These are phyloP conservation scores for Phalera bucephala DNA, from an alignment of 2,888 invertebrate species.

Conservation along the genomic window DNA sequence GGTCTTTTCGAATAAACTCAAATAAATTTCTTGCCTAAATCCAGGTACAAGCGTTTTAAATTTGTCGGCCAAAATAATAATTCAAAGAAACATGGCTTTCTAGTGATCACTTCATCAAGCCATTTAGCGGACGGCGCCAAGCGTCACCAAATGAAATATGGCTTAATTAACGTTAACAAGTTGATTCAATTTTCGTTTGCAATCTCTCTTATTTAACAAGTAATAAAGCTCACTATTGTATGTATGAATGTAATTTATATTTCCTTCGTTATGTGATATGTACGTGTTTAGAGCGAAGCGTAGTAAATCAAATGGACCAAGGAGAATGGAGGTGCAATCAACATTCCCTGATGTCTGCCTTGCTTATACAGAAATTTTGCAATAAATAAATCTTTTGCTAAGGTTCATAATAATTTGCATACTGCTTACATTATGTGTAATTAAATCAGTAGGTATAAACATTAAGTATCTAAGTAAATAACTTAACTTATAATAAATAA, in stretches of 20 bases:
- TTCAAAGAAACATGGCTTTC: conserved; percentile 52
- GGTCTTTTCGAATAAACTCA: too few species aligned
- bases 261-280: conserved; percentile 39
- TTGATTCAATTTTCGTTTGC: conserved; percentile 22
- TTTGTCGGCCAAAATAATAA: conserved; percentile 54
- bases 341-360: conserved; percentile 55
- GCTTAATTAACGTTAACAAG: conserved; percentile 68
- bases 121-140: conserved; percentile 66
- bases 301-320: conserved; percentile 62
- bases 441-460: too few species aligned
- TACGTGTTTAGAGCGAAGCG: conserved; percentile 49
- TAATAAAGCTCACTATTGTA: conserved; percentile 34
- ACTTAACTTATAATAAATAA: too few species aligned
- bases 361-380: conserved; percentile 44
- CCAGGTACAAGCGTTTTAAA: too few species aligned
- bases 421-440: too few species aligned
- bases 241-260: conserved; percentile 10
- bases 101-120: conserved; percentile 62
- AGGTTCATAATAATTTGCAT: too few species aligned
- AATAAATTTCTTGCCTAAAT: too few species aligned
- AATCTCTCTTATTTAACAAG: conserved; percentile 25
- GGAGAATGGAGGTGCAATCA: conserved; percentile 62
- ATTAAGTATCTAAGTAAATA: too few species aligned
- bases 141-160: conserved; percentile 66
- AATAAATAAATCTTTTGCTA: conserved; percentile 34